Percentiles rank a stretch among this genome's conserved stretches.
Conservation (phyloP, 2,797 vertebrate species). For the Delichon dasypus region DNA sequence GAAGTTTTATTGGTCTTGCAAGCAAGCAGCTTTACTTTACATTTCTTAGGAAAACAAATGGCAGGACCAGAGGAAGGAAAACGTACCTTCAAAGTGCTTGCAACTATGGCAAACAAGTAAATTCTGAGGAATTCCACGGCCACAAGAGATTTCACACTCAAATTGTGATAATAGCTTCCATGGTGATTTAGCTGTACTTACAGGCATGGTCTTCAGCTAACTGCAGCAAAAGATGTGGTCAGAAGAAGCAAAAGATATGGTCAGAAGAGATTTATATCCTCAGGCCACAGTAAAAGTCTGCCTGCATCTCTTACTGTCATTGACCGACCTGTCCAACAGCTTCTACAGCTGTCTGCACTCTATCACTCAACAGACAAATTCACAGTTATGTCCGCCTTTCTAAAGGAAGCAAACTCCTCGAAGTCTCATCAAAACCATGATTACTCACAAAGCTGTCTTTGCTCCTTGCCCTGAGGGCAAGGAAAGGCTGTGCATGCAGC, state of each 20-base stretch:
- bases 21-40: not conserved
- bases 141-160: not conserved
- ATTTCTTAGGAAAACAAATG: not conserved
- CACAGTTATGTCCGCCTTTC: not conserved
- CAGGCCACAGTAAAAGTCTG: not conserved
- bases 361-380: not conserved
- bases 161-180: not conserved
- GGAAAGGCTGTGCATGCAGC: not conserved
- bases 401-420: not conserved
- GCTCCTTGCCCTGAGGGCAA: not conserved
- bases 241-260: conserved; percentile 7
- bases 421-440: not conserved
- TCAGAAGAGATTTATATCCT: conserved; percentile 25
- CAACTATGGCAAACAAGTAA: not conserved
- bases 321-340: not conserved
- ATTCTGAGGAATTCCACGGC: not conserved
- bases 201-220: not conserved
- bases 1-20: not conserved
- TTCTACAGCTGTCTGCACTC: not conserved
- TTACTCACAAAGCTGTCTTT: not conserved
- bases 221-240: not conserved
- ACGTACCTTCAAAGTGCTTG: not conserved
- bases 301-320: not conserved
- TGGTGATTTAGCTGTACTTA: not conserved
- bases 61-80: not conserved